Evolutionary conservation across 2,888 invertebrate species (phyloP), one percentile per base, ranked within the genome.

Genomic region (Netelia melanura): DNA sequence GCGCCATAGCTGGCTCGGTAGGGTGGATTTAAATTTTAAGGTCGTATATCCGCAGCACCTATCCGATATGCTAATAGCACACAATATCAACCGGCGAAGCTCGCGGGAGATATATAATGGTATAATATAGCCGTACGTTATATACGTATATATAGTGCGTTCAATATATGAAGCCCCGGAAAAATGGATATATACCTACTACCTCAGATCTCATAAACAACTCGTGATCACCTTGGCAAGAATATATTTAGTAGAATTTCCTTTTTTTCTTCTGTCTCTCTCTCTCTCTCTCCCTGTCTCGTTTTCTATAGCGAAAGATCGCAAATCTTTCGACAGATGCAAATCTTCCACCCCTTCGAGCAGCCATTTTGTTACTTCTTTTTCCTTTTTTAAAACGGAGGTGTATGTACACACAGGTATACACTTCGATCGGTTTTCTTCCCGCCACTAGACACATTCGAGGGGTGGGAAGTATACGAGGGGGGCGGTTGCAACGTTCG

Each of bases 51-150:
- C 87, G 88, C 88, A 83, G 87, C 86, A 89, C 89, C 90, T 90
- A 90, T 90, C 90, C 90, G 91, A 91, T 92, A 92, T 92, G 92
- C 92, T 92, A 92, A 92, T 92, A 86, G 87, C 78, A 86, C 72
- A 87, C 89, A 90, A 92, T 91, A 92, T 90, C 88, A 83, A 75
- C 70, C 62, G 65, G 67, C 75, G 52, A 71, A 80, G 79, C 80
- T 76, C 83, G 21, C 74, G 44, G 71, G 21, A 52, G 23, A 62
- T 68, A 61, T 72, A 64, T 48, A 72, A 56, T 10, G 21, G 25
- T 17, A n/a, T 25, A n/a, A 65, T 44, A 56, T 76, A 65, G 21
- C 17, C 38, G 38, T 75, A 52, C 64, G 58, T 65, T 9, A 6
- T 71, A 23, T 68, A 70, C 56, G 43, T 67, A 76, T 65, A 61